phyloP scores from a whole-genome alignment of 1,140 invertebrate genomes.

The Bombus huntii region DNA sequence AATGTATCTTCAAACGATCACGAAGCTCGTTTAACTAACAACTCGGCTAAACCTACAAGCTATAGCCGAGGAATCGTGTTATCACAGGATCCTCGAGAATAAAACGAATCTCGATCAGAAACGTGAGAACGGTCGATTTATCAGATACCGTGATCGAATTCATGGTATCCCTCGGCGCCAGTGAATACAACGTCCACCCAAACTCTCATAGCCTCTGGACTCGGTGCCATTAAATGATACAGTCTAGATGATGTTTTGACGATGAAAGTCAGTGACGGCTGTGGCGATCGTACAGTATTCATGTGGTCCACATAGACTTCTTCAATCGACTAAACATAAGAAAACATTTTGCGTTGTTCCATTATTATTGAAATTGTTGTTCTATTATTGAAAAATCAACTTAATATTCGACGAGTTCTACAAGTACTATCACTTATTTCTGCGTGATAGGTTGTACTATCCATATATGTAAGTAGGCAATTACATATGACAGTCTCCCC shows the following conservation, averaged over 20 bases:
- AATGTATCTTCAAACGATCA: constrained; percentile 15
- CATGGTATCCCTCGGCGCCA: constrained; percentile 93
- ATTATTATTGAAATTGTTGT: not conserved
- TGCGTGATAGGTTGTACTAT: not conserved
- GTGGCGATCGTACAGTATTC: constrained; percentile 95
- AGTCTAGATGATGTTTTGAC: constrained; percentile 96
- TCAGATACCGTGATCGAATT: constrained; percentile 85
- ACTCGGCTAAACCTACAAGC: not conserved
- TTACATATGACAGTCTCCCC: too few relatives aligned
- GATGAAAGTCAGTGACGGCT: constrained; percentile 95
- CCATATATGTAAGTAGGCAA: too few relatives aligned
- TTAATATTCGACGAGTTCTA: not conserved
- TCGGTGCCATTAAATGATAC: constrained; percentile 96
- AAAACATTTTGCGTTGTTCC: constrained; percentile 48
- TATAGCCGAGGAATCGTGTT: not conserved
- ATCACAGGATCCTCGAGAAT: not conserved
- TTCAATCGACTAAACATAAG: constrained; percentile 91
- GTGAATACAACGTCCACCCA: constrained; percentile 98
- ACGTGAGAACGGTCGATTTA: constrained; percentile 8
- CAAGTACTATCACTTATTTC: not conserved
- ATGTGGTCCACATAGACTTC: constrained; percentile 98
- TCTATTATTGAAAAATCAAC: not conserved
- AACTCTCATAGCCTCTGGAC: constrained; percentile 96
- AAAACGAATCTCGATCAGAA: constrained; percentile 27
- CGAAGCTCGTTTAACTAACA: not conserved